Evolutionary conservation across 2,888 invertebrate species (phyloP).

Genomic region (Masnerella sp.): DNA sequence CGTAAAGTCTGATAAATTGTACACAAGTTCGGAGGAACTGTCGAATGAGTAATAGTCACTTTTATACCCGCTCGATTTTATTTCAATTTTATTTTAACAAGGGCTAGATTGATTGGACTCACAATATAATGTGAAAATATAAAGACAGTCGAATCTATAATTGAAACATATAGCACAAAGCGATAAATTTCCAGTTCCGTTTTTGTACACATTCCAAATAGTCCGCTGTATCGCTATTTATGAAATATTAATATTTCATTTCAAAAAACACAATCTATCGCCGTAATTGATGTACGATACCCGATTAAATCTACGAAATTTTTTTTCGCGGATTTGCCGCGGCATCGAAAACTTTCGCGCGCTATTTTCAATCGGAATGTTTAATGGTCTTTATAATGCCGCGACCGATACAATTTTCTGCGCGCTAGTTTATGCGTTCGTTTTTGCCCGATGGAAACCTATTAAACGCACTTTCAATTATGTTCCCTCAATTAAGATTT

Average conservation of each 20-base stretch:
- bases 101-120: constrained; percentile 9
- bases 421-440: too few species aligned
- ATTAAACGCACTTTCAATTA: constrained; percentile 28
- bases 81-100: constrained; percentile 16
- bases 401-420: too few species aligned
- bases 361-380: too few species aligned
- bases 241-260: neutral
- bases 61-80: constrained; percentile 7
- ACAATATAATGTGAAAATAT: constrained; percentile 9
- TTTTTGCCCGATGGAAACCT: neutral
- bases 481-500: constrained; percentile 9
- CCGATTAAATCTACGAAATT: too few species aligned
- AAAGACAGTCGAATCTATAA: neutral
- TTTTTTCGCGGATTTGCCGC: too few species aligned
- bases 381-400: too few species aligned
- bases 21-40: constrained; percentile 8
- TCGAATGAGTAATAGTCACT: constrained; percentile 13
- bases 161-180: constrained; percentile 10
- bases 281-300: too few species aligned
- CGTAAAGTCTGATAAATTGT: constrained; percentile 11
- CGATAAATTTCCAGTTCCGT: neutral
- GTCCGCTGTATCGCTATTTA: too few species aligned
- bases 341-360: too few species aligned
- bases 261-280: neutral
- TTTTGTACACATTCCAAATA: too few species aligned